Percentiles rank a stretch among this genome's conserved stretches.
phyloP scores from a whole-genome alignment of 1,140 invertebrate genomes.

The Formica selysi region DNA sequence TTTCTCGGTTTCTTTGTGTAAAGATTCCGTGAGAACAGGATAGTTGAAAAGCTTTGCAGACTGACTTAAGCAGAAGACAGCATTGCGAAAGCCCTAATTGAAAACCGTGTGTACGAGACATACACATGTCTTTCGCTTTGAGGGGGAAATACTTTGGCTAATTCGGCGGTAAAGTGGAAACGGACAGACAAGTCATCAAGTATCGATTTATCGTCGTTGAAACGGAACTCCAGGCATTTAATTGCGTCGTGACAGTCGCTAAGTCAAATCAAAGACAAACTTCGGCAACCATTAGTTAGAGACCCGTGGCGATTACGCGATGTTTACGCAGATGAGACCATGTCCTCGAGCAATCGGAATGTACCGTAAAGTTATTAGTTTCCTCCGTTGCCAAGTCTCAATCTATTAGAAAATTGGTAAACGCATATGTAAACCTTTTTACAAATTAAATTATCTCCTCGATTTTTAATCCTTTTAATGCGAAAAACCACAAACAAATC shows the following conservation, averaged over 20 bases:
- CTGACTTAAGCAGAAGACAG: constrained; percentile 32
- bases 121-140: constrained; percentile 26
- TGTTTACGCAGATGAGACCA: constrained; percentile 34
- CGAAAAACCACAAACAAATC: background rate
- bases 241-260: constrained; percentile 46
- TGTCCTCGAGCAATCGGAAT: background rate
- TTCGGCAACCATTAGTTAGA: constrained; percentile 37
- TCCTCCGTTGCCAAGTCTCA: background rate
- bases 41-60: background rate
- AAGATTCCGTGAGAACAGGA: background rate
- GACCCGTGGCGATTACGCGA: constrained; percentile 37
- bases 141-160: constrained; percentile 19
- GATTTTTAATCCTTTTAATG: background rate
- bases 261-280: constrained; percentile 62
- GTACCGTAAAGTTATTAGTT: constrained; percentile 6
- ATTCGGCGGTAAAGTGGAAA: constrained; percentile 56
- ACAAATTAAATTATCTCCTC: background rate
- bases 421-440: background rate
- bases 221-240: constrained; percentile 50
- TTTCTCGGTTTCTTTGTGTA: background rate
- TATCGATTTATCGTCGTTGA: constrained; percentile 59
- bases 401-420: background rate
- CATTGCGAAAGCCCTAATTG: constrained; percentile 30
- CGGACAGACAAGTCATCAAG: constrained; percentile 56
- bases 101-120: constrained; percentile 22